Evolutionary conservation across 2,113 vertebrate species (phyloP).

Genomic region (Butorides virescens): DNA sequence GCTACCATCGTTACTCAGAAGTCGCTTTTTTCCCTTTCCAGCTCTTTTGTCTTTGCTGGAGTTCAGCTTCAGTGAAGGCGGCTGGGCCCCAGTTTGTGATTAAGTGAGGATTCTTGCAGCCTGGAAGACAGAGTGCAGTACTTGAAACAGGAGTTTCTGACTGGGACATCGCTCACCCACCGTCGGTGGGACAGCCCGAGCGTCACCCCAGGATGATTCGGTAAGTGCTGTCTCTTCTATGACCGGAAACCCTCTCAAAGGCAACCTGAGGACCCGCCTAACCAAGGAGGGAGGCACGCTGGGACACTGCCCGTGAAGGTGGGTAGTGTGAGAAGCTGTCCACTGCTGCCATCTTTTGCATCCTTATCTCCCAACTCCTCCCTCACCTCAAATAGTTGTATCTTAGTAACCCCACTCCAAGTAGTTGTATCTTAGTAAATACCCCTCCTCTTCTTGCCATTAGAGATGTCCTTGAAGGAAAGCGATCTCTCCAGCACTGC

Average conservation of each 20-base stretch:
- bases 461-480: not conserved
- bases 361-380: not conserved
- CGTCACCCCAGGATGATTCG: not conserved
- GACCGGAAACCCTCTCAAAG: not conserved
- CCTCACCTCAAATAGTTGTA: not conserved
- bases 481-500: not conserved
- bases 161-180: accelerated
- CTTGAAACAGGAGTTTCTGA: not conserved
- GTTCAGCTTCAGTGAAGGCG: constrained; percentile 88
- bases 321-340: not conserved
- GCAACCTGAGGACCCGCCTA: not conserved
- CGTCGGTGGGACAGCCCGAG: accelerated
- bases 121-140: constrained; percentile 66
- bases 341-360: not conserved
- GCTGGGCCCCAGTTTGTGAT: constrained; percentile 96
- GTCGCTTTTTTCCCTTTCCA: constrained; percentile 88
- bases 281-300: not conserved
- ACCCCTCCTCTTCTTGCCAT: not conserved
- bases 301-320: not conserved
- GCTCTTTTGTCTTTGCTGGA: constrained; percentile 85
- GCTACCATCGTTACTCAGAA: constrained; percentile 19
- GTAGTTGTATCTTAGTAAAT: not conserved
- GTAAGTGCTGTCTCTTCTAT: not conserved
- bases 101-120: constrained; percentile 83
- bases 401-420: not conserved